Base-by-base conservation (phyloP, 2,888 invertebrate genomes). In the Drymonia ruficornis region DNA sequence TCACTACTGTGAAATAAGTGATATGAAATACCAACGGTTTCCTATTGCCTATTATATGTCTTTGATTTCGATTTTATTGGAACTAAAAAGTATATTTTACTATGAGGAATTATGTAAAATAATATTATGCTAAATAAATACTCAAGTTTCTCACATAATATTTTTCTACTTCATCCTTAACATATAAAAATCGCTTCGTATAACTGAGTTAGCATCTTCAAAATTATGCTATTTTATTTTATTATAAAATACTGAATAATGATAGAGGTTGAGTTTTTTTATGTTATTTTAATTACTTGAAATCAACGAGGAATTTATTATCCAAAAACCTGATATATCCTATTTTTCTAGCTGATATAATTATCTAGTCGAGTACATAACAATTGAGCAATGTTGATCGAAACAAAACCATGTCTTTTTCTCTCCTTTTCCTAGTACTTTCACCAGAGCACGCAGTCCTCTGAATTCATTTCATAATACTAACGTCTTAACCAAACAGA, bases 51-150 rank as follows among this genome's bases (percentile, higher is more conserved):
- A 13, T 36, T n/a, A 11, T n/a, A n/a, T 5, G n/a, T 36, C 3
- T 36, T 36, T 36, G n/a, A n/a, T 36, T 36, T 13, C 5, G 13
- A n/a, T n/a, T 36, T 36, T 4, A 23, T 23, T 5, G 23, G 34
- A n/a, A 12, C 6, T 36, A 9, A n/a, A 5, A 1, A 36, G 11
- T 36, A 36, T 36, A n/a, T 36, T 36, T 11, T 13, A 36, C n/a
- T 36, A 36, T 3, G 6, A 36, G 36, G n/a, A 36, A 36, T 36
- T 36, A 36, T 13, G 36, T 36, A 36, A 36, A 36, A n/a, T 36
- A 36, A 36, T 36, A 36, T 36, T 36, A 36, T 36, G 36, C 36
- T 36, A 36, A n/a, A 36, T 36, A 36, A 36, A 36, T 36, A n/a
- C n/a, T n/a, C n/a, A n/a, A 36, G n/a, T 12, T n/a, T 8, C 11